Percentiles rank a stretch among this genome's conserved stretches.
phyloP scores from a whole-genome alignment of 2,113 vertebrate species.

The Marmota monax region DNA sequence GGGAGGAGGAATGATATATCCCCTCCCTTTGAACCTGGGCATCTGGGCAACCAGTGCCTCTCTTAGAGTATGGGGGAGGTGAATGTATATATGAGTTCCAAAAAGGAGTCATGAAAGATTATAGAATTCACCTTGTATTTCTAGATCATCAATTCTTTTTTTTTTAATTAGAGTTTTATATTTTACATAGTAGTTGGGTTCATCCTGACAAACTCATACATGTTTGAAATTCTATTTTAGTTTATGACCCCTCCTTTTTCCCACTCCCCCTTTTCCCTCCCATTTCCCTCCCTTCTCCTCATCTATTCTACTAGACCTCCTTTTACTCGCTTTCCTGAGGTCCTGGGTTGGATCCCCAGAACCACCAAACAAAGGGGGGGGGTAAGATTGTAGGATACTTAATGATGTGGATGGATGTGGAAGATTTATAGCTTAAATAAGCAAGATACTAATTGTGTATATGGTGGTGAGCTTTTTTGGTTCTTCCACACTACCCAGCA shows the following conservation, averaged over 20 bases:
- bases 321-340: no score
- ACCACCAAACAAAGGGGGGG: neutral
- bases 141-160: neutral
- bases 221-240: no score
- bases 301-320: no score
- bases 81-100: neutral
- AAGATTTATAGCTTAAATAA: neutral
- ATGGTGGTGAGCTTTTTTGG: neutral
- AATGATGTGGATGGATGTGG: neutral
- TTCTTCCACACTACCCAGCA: neutral
- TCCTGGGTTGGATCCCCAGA: neutral
- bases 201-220: no score
- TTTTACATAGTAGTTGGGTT: no score
- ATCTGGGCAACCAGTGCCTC: neutral
- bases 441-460: neutral
- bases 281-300: no score
- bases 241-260: no score
- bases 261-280: no score
- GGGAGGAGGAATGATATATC: neutral
- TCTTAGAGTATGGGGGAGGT: neutral
- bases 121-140: neutral
- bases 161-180: no score
- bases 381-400: neutral
- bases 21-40: neutral
- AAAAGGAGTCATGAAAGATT: neutral